Base-by-base conservation (phyloP, 2,888 invertebrate species). In the Archips xylosteana region DNA sequence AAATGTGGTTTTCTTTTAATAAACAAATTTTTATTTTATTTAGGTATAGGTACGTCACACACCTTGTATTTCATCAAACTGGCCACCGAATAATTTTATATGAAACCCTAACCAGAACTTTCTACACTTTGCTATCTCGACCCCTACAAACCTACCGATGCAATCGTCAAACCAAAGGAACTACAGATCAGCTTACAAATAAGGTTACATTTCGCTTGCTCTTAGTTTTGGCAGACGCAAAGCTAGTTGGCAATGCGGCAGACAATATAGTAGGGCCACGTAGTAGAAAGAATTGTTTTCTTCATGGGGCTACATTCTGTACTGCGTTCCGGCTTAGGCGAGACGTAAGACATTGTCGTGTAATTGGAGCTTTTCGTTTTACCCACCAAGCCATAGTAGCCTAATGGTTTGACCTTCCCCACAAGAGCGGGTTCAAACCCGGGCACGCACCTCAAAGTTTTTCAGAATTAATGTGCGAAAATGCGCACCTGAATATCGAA, bases 251-350 rank as follows among this genome's bases (percentile, higher is more conserved):
- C n/a, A 3, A 15, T 6, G 45, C 23, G 42, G 47, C 23, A 34
- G 32, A 32, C 32, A 63, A 63, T 63, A 63, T 45, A 62, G 62
- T 23, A 32, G n/a, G 45, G 47, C 13, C 42, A 45, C 63, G 63
- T 63, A 47, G 23, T 47, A 13, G 34, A 47, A 23, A 63, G 45
- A 47, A 63, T 63, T 32, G 63, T 63, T 47, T 63, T 63, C 47
- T 34, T 63, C 45, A 47, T 8, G 34, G 32, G 13, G 12, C 15
- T n/a, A 23, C 45, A 45, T 63, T 45, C 42, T 47, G 32, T 34
- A 12, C 45, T 47, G 34, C 8, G 32, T 34, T 34, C 42, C 23
- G 57, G 8, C 12, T 12, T 57, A 5, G 57, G 54, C 8, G 3
- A 5, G n/a, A 23, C 8, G 45, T 45, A 45, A 45, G 23, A n/a